Base-by-base conservation (phyloP, 2,888 invertebrate species). In the Celastrina argiolus region DNA sequence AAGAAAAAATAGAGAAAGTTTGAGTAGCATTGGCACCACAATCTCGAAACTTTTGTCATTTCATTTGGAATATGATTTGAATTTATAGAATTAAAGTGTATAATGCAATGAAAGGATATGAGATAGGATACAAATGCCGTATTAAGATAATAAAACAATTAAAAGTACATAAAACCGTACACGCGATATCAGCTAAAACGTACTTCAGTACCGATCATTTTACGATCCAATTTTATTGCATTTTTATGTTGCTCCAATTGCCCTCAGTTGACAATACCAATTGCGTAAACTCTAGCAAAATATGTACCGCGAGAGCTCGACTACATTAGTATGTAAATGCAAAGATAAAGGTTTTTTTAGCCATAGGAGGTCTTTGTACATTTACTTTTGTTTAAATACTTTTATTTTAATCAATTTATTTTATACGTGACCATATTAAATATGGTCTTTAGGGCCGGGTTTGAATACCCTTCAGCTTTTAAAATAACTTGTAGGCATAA, bases 211-310 rank as follows among this genome's bases (percentile, higher is more conserved):
- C 84, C 84, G 87, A 83, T 83, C 78, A 78, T 85, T 90, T 91
- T 89, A 91, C 87, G 90, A 88, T 76, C 79, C 70, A 74, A 79
- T 78, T 88, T 89, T 89, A 91, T 84, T 82, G 84, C 76, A 74
- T 84, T 88, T 90, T 89, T 89, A 91, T 87, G 80, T 76, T 71
- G 83, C 85, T 84, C 75, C 87, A 86, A 90, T 90, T 87, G 86
- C 86, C 78, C 73, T 79, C 75, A 76, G 80, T 81, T 86, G 88
- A 88, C 87, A 88, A 87, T 86, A 78, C 79, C 80, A 81, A 76
- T 75, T 79, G 80, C 81, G 83, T 88, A 87, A 88, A 86, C 81
- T 87, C 86, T 90, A 90, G 88, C 82, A 78, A 85, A 85, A 84
- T 86, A 84, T 81, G 82, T 77, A 76, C 81, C 79, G 78, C 78